Evolutionary conservation across 1,140 invertebrate species (phyloP).

Genomic region (Streblospio benedicti): DNA sequence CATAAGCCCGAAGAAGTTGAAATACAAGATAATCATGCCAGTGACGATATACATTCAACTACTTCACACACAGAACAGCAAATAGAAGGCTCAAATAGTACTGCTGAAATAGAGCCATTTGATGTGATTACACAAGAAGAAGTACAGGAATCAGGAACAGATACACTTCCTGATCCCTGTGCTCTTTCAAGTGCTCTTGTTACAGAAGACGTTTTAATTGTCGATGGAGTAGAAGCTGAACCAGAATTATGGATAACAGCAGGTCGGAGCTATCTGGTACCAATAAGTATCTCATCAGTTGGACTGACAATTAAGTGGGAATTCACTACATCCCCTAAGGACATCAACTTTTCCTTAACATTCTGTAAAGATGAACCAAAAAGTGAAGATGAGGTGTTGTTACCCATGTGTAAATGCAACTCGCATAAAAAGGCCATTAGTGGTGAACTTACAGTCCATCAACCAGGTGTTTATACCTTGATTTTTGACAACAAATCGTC

Average conservation of each 20-base stretch:
- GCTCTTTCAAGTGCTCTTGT: too few species aligned
- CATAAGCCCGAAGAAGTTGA: too few species aligned
- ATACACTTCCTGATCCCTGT: neutral
- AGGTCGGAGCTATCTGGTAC: conserved; percentile 32
- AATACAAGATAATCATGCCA: too few species aligned
- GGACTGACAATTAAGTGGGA: conserved; percentile 36
- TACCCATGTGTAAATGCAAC: conserved; percentile 38
- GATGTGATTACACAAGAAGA: conserved; percentile 41
- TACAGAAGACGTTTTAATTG: too few species aligned
- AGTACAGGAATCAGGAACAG: conserved; percentile 29
- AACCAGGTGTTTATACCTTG: conserved; percentile 40
- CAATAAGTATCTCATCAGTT: conserved; percentile 26
- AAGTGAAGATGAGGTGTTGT: conserved; percentile 25
- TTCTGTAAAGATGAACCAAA: conserved; percentile 23
- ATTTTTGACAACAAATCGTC: conserved; percentile 44
- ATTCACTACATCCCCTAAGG: conserved; percentile 41
- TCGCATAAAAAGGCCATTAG: conserved; percentile 36
- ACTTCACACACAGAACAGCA: too few species aligned
- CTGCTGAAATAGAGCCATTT: conserved; percentile 34
- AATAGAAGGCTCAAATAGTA: too few species aligned
- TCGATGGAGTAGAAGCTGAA: conserved; percentile 31
- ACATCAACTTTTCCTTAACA: conserved; percentile 38
- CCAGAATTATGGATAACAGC: conserved; percentile 35
- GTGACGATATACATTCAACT: too few species aligned
- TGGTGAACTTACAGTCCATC: conserved; percentile 36